Conservation (phyloP, 2,888 invertebrate genomes). For the Amphipyra berbera region DNA sequence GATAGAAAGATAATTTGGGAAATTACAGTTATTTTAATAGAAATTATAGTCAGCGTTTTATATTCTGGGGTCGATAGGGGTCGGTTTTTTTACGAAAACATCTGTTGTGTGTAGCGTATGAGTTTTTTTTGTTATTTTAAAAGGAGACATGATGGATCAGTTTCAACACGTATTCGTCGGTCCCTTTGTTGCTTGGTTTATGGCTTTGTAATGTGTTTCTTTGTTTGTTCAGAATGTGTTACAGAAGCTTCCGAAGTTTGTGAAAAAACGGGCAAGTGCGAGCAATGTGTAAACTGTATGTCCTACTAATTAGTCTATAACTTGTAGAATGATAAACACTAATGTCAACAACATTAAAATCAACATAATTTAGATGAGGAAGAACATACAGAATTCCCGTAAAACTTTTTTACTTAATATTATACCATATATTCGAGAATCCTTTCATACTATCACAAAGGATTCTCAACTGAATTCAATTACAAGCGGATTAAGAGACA, state of each 20-base stretch:
- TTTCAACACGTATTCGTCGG: slow-evolving; percentile 89
- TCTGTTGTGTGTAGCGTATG: slow-evolving; percentile 87
- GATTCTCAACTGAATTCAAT: slow-evolving; percentile 70
- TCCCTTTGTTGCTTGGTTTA: slow-evolving; percentile 87
- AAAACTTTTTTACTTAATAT: slow-evolving; percentile 8
- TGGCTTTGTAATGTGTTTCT: slow-evolving; percentile 89
- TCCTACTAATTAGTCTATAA: slow-evolving; percentile 28
- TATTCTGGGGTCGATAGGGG: slow-evolving; percentile 79
- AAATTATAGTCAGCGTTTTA: slow-evolving; percentile 79
- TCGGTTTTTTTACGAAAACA: slow-evolving; percentile 86
- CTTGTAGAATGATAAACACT: neutral
- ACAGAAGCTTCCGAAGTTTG: slow-evolving; percentile 80
- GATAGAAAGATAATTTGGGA: slow-evolving; percentile 81
- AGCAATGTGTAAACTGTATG: slow-evolving; percentile 38
- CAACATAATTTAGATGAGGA: neutral
- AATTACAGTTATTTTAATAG: slow-evolving; percentile 86
- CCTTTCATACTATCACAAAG: slow-evolving; percentile 53
- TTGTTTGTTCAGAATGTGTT: slow-evolving; percentile 88
- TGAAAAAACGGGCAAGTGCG: slow-evolving; percentile 63
- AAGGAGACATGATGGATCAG: slow-evolving; percentile 90
- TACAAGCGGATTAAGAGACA: slow-evolving; percentile 81
- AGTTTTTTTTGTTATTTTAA: slow-evolving; percentile 88
- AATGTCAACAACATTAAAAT: too few species aligned
- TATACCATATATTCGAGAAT: slow-evolving; percentile 40
- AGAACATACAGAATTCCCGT: neutral